Evolutionary conservation across 2,113 vertebrate species (phyloP), one percentile per base, ranked within the genome.

Genomic region (Nycticebus coucang): DNA sequence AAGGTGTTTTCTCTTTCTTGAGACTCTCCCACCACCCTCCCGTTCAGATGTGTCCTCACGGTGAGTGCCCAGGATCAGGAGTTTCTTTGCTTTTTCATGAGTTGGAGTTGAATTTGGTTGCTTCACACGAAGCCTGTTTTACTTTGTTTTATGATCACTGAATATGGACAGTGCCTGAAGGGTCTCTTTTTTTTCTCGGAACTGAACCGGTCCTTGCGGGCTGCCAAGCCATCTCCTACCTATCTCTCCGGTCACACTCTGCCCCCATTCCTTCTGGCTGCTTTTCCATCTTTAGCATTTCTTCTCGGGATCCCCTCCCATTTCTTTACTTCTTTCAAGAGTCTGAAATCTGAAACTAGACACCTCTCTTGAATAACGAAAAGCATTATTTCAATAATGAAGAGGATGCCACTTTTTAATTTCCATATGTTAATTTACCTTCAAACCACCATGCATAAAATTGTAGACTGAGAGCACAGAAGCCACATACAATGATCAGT

Each of bases 171-270:
- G n/a, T 19, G 28, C 64, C 74, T 13, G 24, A n/a, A 24, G 0
- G 0, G 11, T 57, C 60, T 93, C 41, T 45, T 75, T 45, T 53
- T n/a, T 41, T n/a, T 11, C 33, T 89, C 26, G 30, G 4, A 64
- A 30, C 15, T 50, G 87, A 78, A 62, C 26, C 21, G 53, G 41
- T 62, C 59, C 18, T 6, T 57, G 78, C 3, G n/a, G 50, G 13
- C 66, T 26, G 30, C 6, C 45, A 18, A 0, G 7, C 35, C 11
- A 4, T 14, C 28, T 69, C 17, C 4, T 4, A 26, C 7, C 5
- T 7, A 22, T 14, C 50, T 59, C 18, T 7, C n/a, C 62, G 33
- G 68, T 35, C 45, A 10, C 5, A 18, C 53, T 5, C 33, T n/a
- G 26, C 26, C 77, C 84, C 22, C 26, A 33, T 87, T 50, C n/a